phyloP scores from a whole-genome alignment of 2,797 vertebrate species.

The Tolypeutes matacus region DNA sequence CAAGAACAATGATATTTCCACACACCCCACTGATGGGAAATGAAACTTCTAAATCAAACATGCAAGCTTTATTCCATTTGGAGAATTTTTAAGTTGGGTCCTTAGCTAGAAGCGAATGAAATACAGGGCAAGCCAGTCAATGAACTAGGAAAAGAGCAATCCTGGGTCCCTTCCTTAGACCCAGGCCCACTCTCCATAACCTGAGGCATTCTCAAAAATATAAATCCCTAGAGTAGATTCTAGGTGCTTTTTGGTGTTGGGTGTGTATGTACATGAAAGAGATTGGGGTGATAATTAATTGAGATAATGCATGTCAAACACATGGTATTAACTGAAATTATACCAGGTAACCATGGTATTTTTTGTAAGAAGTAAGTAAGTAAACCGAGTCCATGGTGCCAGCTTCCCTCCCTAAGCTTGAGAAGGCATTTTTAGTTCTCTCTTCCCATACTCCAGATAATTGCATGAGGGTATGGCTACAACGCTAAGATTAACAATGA shows the following conservation, averaged over 20 bases:
- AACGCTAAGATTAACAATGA: neutral
- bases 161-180: neutral
- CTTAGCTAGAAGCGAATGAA: neutral
- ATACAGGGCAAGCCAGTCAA: neutral
- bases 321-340: conserved; percentile 7
- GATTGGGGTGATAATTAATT: conserved; percentile 56
- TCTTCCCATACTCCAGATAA: neutral
- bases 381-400: neutral
- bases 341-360: neutral
- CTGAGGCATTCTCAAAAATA: neutral
- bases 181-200: neutral
- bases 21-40: neutral
- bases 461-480: neutral
- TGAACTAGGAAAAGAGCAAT: neutral
- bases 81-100: neutral
- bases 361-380: conserved; percentile 29
- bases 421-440: conserved; percentile 20
- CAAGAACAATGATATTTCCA: neutral
- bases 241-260: conserved; percentile 72
- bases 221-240: conserved; percentile 41
- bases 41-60: neutral
- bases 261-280: conserved; percentile 39
- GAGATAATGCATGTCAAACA: conserved; percentile 13
- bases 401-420: neutral
- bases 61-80: neutral